Base-by-base conservation (phyloP, 2,797 vertebrate genomes). In the Sebastes itinus region DNA sequence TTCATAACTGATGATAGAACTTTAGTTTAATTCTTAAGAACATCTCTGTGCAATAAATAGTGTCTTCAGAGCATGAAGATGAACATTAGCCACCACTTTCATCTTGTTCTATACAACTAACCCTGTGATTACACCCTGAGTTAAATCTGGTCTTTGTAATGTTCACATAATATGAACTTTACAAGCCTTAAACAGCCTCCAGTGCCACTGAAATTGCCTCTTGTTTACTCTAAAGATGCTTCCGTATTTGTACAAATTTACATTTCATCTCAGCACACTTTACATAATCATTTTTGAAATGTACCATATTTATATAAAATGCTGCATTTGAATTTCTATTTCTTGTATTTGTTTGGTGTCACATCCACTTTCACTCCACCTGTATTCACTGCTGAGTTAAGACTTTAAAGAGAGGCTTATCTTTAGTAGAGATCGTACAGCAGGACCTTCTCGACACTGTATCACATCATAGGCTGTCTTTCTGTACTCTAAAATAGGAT, bases 81-180 rank as follows among this genome's bases (percentile, higher is more conserved):
- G 49, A n/a, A 52, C 49, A n/a, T 2, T 9, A n/a, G 20, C 49
- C 49, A n/a, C 49, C 49, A 52, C 6, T n/a, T n/a, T 52, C 4
- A 10, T 58, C 78, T 77, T 46, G 68, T 71, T 32, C 52, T 28
- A 10, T 30, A 56, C 67, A 73, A 25, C 55, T 72, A 81, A 85
- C 84, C 82, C 80, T 42, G 30, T 75, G 64, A 80, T 84, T 30
- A 54, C 62, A 28, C 33, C 49, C 27, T 7, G 54, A 72, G 62
- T 72, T 68, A 38, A 67, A 42, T 78, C 59, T 76, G 52, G 25
- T 72, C 30, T 68, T 30, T 27, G 58, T 68, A 23, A 35, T 54
- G 12, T 20, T 77, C 23, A 58, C 42, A 35, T 2, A 5, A 22
- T 22, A 23, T 55, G 22, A 23, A 38, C 6, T 64, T 54, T 23